Evolutionary conservation across 2,797 vertebrate species (phyloP), one percentile per base, ranked within the genome.

Genomic region (Cephalopachus bancanus): DNA sequence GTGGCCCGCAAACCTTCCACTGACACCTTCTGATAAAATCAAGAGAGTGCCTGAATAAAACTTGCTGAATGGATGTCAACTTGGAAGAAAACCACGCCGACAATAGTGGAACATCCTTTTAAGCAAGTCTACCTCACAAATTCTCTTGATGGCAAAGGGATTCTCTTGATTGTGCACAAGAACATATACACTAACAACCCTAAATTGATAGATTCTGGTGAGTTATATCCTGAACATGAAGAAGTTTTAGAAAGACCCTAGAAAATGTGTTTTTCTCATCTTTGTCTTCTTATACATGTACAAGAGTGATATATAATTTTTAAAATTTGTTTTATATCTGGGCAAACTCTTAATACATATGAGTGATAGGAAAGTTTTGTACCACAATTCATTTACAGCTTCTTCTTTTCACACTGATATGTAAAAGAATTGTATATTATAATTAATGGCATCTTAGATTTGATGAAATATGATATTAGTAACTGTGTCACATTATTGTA

Each of bases 401-500:
- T 55, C 60, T 79, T 83, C 44, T 67, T 89, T 96, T 90, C 59
- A 57, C 85, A 78, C 62, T 62, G 10, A 78, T 75, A n/a, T 24
- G 14, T 90, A 71, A 83, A 85, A 89, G 33, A 94, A 69, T 78
- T 88, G 19, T 96, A 1, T 24, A 72, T 89, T 87, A 57, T 10
- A 93, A 57, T 88, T 91, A 89, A 0, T 93, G 64, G 11, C 53
- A 81, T 94, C 88, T 95, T 85, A 93, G 49, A 79, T 57, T 75
- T 81, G 62, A 62, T 89, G n/a, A 95, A 86, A 89, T 78, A 67
- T 8, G 15, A 64, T 81, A 87, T 90, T 86, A 91, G 57, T 72
- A 62, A 83, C 81, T 91, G 6, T 53, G 33, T 96, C 75, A 64
- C 79, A 93, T 74, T 96, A 83, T 92, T 91, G 95, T 92, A 86